Percentiles rank a stretch among this genome's conserved stretches.
These are phyloP conservation scores for Bubo scandiacus DNA, from an alignment of 2,113 vertebrate species.

Conservation along the genomic window DNA sequence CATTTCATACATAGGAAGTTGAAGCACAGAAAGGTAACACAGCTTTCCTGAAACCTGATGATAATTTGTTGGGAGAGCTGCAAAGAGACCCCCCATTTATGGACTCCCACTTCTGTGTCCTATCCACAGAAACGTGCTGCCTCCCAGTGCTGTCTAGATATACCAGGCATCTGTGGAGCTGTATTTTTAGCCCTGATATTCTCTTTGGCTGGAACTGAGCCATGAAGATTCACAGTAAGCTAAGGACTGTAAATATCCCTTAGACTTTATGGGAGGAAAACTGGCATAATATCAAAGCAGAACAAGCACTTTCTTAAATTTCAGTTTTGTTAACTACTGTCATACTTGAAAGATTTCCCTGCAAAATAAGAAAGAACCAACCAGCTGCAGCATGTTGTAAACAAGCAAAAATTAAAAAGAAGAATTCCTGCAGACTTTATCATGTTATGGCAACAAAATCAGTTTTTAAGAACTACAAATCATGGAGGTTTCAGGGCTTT, in stretches of 20 bases:
- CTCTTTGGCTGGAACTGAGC: slow-evolving; percentile 40
- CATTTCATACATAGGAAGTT: neutral
- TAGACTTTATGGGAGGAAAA: slow-evolving; percentile 38
- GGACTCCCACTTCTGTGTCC: neutral
- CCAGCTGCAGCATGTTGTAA: slow-evolving; percentile 35
- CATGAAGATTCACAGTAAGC: slow-evolving; percentile 57
- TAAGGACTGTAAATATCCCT: slow-evolving; percentile 49
- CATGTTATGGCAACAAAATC: slow-evolving; percentile 64
- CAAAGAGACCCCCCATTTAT: neutral
- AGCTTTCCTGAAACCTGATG: neutral
- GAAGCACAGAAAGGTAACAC: neutral
- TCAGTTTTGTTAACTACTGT: slow-evolving; percentile 33
- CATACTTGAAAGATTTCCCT: slow-evolving; percentile 51
- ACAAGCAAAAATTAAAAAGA: slow-evolving; percentile 54
- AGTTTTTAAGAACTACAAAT: slow-evolving; percentile 53
- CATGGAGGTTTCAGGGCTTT: slow-evolving; percentile 45
- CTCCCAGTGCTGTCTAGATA: slow-evolving; percentile 47
- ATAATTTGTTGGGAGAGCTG: neutral
- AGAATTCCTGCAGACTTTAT: slow-evolving; percentile 40
- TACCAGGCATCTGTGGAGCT: slow-evolving; percentile 7
- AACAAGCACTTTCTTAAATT: slow-evolving; percentile 58
- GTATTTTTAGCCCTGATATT: slow-evolving; percentile 20
- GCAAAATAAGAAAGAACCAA: slow-evolving; percentile 17
- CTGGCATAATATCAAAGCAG: slow-evolving; percentile 62
- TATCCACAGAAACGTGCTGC: slow-evolving; percentile 38